Percentiles rank a stretch among this genome's conserved stretches.
Conservation (phyloP, 2,888 invertebrate species). For the Malthinus flaveolus region DNA sequence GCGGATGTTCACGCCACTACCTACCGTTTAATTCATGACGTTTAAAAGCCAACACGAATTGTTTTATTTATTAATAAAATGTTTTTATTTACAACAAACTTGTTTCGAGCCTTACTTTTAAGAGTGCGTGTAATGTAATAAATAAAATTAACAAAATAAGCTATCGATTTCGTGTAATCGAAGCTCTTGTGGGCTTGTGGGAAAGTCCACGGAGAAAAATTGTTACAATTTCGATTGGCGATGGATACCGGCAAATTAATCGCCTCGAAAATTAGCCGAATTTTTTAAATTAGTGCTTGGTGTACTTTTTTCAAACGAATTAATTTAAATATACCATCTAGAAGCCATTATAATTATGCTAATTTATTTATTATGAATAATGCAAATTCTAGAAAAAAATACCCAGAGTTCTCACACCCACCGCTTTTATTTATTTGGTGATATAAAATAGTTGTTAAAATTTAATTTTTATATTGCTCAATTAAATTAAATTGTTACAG, state of each 20-base stretch:
- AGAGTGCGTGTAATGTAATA: neutral
- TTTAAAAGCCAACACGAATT: slow-evolving; percentile 15
- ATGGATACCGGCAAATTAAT: too few species aligned
- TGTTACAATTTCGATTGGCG: too few species aligned
- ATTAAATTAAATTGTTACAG: too few species aligned
- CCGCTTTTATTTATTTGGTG: neutral
- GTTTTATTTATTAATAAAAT: slow-evolving; percentile 21
- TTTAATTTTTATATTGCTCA: too few species aligned
- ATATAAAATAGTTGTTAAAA: too few species aligned
- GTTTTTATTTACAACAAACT: neutral
- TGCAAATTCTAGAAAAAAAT: neutral
- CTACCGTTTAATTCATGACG: slow-evolving; percentile 20
- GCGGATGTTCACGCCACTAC: slow-evolving; percentile 18
- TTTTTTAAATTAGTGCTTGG: too few species aligned
- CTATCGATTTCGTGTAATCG: neutral
- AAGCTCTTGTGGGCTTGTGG: too few species aligned
- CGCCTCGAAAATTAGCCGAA: too few species aligned
- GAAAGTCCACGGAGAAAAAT: too few species aligned
- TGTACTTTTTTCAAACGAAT: too few species aligned
- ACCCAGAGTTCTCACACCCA: slow-evolving; percentile 4
- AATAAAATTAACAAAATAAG: slow-evolving; percentile 6
- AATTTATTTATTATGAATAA: slow-evolving; percentile 4
- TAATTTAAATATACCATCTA: neutral
- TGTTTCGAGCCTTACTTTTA: neutral
- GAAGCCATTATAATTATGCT: neutral